Base-by-base conservation (phyloP, 2,888 invertebrate species). In the Quadroppia sp. region DNA sequence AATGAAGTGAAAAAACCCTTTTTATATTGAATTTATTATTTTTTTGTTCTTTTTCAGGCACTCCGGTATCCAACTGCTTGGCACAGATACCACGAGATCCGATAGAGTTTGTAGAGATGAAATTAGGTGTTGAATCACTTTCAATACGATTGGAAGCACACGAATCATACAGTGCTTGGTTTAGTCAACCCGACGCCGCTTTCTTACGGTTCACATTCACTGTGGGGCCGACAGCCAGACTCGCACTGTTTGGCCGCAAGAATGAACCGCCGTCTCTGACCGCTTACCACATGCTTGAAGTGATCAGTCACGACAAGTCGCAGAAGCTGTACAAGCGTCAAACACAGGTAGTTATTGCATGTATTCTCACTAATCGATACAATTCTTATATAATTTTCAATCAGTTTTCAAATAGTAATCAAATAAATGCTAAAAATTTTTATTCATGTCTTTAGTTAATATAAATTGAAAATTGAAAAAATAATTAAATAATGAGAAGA, bases 101-200 rank as follows among this genome's bases (percentile, higher is more conserved):
- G 61, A 71, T 61, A 15, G 53, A 30, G 17, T 36, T 94, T 81
- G 45, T 40, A n/a, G 53, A 30, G 25, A n/a, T 94, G 80, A 87
- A 89, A 78, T 85, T 94, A 81, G 93, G 94, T 78, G 90, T 50
- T 15, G 64, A 92, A 84, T 89, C 90, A 82, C 86, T 93, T 80
- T 90, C 90, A 80, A 90, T 91, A 84, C 90, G 91, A 85, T 92
- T 97, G 82, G 90, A 90, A 81, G 90, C 95, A 77, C 94, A 94
- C 85, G 91, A 94, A 82, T 95, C 95, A 84, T 95, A 95, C 95
- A 94, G 94, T 84, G 92, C 94, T 89, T 94, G 94, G 84, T 95
- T 97, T 84, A 93, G 92, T 84, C 94, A 95, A 84, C 91, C 92
- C 76, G 91, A 94, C 84, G 90, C 94, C 73, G 90, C 92, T 67